Base-by-base conservation (phyloP, 2,113 vertebrate species). In the Axis porcinus region DNA sequence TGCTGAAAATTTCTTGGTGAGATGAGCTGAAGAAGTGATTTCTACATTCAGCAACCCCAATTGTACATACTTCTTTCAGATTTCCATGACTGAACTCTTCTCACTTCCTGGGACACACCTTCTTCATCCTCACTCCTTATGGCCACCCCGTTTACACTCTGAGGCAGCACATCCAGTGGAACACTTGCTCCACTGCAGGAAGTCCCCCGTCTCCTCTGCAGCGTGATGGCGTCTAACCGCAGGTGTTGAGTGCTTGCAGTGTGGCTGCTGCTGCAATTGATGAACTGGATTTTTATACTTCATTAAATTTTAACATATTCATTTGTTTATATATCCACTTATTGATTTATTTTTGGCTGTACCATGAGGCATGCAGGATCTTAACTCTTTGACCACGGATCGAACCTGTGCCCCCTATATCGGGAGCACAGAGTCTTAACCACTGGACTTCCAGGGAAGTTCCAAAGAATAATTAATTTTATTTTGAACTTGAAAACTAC, bases 111-210 rank as follows among this genome's bases (percentile, higher is more conserved):
- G 43, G 50, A 52, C 54, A 16, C 2, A 8, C 17, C 1, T 28
- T n/a, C 47, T 43, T 27, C 47, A 19, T 45, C 25, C 13, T 64
- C 6, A 28, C 21, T 76, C 16, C 14, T 2, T 12, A 12, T n/a
- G 11, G 16, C 28, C 27, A 4, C 47, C 1, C 0, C 2, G 0
- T 25, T 33, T 12, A 25, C 9, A 1, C 6, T 33, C 7, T 27
- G 27, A 11, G 74, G 33, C 2, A 12, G 16, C 12, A 1, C 28
- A 4, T 15, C 25, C 43, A 3, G 2, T 55, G 27, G 64, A 43
- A 30, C 23, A 8, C 16, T 54, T 8, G 27, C 13, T 58, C 12
- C 54, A 15, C 3, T 30, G 17, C 52, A 67, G 58, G 13, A 27
- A 76, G 15, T 23, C 94, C 58, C 52, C 2, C 0, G 0, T 45